Evolutionary conservation across 2,113 vertebrate genomes (phyloP), one percentile per base, ranked within the genome.

Genomic region (Otolemur garnettii): DNA sequence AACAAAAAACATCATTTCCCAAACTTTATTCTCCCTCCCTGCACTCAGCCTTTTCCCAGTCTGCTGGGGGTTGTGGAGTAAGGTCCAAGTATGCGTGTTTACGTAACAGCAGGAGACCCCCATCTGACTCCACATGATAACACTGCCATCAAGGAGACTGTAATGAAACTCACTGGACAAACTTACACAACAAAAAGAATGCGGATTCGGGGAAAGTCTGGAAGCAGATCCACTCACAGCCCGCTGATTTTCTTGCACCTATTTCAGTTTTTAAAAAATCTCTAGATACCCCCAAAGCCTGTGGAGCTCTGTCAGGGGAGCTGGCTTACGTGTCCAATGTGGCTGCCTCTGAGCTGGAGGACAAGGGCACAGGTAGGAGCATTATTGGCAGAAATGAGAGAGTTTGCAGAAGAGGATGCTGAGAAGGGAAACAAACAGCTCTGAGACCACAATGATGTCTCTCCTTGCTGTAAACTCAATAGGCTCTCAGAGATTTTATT

Each of bases 401-500:
- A 53, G 72, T 64, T 24, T 60, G 59, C 35, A 75, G 53, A n/a
- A 45, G 91, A 96, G 81, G n/a, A 42, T 57, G 28, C 81, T 95
- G 60, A 42, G 83, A 72, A 94, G 55, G 69, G 17, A 77, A 68
- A 35, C 8, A 50, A 78, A 66, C 3, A 1, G 35, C 57, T 85
- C 87, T 55, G 87, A 81, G 83, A 35, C 64, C 62, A 53, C 35
- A 0, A 7, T 2, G 33, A 86, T 26, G 59, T n/a, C 66, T 92
- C 87, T 90, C 64, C 62, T 53, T 11, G 30, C 85, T 72, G 8
- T 18, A 60, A 87, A 88, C 60, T 91, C 89, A 42, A n/a, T 0
- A 42, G 95, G 91, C 71, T 78, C 93, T 94, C 81, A 19, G 71
- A 87, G 71, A 60, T 30, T 28, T 93, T 57, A 82, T 42, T 55